Conservation (phyloP, 92 coral and sea anemone species). For the Montipora capitata region DNA sequence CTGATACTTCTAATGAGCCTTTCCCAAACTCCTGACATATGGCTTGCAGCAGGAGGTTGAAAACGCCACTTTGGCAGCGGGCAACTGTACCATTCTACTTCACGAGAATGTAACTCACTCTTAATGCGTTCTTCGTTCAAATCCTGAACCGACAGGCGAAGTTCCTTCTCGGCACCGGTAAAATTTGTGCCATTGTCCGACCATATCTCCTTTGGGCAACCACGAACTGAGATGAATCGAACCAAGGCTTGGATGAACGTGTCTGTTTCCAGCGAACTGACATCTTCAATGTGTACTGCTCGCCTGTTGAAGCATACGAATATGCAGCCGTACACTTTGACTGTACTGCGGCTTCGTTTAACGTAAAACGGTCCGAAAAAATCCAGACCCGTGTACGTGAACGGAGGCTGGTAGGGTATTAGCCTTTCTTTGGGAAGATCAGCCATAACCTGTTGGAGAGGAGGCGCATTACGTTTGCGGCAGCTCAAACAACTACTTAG, state of each 20-base stretch:
- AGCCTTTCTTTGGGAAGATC: too few species aligned
- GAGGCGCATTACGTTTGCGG: too few species aligned
- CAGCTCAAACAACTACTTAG: slow-evolving; percentile 66
- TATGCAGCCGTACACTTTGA: slow-evolving; percentile 73
- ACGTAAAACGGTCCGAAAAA: slow-evolving; percentile 76
- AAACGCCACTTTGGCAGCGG: slow-evolving; percentile 65
- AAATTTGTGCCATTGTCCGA: slow-evolving; percentile 67
- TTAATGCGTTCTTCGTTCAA: slow-evolving; percentile 36
- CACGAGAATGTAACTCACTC: slow-evolving; percentile 47
- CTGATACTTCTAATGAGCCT: too few species aligned
- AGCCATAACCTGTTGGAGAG: too few species aligned
- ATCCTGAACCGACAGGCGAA: slow-evolving; percentile 51
- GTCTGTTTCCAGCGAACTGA: slow-evolving; percentile 73
- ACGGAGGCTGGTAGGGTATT: too few species aligned
- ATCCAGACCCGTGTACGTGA: too few species aligned
- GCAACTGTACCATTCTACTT: slow-evolving; percentile 67
- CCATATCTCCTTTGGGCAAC: slow-evolving; percentile 69
- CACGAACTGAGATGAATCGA: slow-evolving; percentile 55
- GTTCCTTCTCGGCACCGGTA: slow-evolving; percentile 59
- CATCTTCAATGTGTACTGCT: slow-evolving; percentile 80
- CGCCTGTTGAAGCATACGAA: slow-evolving; percentile 74
- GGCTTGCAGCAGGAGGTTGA: slow-evolving; percentile 79
- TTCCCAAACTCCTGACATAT: too few species aligned
- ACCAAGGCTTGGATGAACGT: slow-evolving; percentile 61
- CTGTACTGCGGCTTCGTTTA: slow-evolving; percentile 64